Base-by-base conservation (phyloP, 2,888 invertebrate species). In the Teleiodes luculella region DNA sequence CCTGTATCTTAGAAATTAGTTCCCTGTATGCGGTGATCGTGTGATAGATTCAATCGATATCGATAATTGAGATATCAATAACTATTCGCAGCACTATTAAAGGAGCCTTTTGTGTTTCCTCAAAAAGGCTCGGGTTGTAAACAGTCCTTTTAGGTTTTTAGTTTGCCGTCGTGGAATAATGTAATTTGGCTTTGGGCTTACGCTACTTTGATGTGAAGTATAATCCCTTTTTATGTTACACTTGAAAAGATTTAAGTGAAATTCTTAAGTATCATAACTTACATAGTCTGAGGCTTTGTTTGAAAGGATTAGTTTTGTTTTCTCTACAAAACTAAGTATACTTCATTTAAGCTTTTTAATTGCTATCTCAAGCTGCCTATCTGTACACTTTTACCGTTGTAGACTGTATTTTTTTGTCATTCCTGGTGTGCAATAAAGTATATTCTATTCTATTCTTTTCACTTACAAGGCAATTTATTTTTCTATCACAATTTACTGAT, bases 91-190 rank as follows among this genome's bases (percentile, higher is more conserved):
- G 67, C 62, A 64, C 68, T 62, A 58, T 59, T 64, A 69, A 66
- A 65, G 53, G 47, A 57, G 63, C 58, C 60, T 65, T 76, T 77
- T 76, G 72, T 72, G 64, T 53, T 60, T 59, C 59, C 18, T 41
- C 16, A 16, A 18, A 18, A 18, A 18, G 18, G 20, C 18, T 4
- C 10, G 5, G 57, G 63, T 61, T 59, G 63, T 61, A 58, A 61
- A 63, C 63, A 61, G 61, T 60, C 56, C 58, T 37, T 47, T 54
- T 57, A 53, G 53, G 55, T 59, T 56, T 56, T 24, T 39, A 6
- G 16, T 41, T 41, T 41, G 16, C 11, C 11, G 20, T 16, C 39
- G 18, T 4, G 39, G 39, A 41, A 41, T 18, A 3, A 41, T 41
- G 39, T 41, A 41, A 18, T 41, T 41, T 41, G 18, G 11, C 11